Conservation (phyloP, 2,888 invertebrate genomes). For the Calephelis perditalis region DNA sequence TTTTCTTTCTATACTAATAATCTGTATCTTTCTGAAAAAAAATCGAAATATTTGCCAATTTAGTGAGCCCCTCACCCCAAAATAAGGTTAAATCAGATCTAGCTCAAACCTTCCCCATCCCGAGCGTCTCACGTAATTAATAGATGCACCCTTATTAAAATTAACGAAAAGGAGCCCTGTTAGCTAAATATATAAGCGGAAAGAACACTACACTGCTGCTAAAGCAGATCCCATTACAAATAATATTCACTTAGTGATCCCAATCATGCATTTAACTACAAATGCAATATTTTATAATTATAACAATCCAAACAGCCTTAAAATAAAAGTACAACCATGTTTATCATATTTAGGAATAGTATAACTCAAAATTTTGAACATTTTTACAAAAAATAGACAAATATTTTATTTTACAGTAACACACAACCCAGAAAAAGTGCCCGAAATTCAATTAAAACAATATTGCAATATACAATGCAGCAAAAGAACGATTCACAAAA, state of each 20-base stretch:
- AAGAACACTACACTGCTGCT: neutral
- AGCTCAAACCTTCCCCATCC: too few species aligned
- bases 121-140: too few species aligned
- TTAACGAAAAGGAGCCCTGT: neutral
- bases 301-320: too few species aligned
- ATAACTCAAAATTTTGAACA: neutral
- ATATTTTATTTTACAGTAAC: neutral
- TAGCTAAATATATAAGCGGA: conserved; percentile 1
- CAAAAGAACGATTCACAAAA: conserved; percentile 3
- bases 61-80: too few species aligned
- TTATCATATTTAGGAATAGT: conserved; percentile 1
- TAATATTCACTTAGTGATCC: neutral
- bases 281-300: too few species aligned
- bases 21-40: too few species aligned
- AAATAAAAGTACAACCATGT: neutral
- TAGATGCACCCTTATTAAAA: neutral
- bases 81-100: too few species aligned
- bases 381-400: too few species aligned
- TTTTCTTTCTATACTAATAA: too few species aligned
- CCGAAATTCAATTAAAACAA: neutral
- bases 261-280: conserved; percentile 1
- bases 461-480: neutral
- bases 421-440: neutral
- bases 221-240: neutral
- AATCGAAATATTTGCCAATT: too few species aligned